These are phyloP conservation scores for Adelphocoris suturalis DNA, from an alignment of 2,888 invertebrate genomes.

Conservation along the genomic window DNA sequence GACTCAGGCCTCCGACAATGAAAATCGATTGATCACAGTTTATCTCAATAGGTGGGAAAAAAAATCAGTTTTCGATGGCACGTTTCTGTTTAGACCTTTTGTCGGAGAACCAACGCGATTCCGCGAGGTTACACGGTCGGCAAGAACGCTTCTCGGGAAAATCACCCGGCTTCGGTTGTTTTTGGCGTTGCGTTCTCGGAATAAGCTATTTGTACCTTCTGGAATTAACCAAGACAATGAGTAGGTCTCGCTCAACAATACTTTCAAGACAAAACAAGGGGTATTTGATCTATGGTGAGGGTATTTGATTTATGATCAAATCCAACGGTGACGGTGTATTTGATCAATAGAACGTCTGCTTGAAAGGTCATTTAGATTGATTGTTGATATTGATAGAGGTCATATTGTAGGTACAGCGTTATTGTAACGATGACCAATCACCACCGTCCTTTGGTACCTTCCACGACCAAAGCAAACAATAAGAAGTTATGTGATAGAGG, in stretches of 20 bases:
- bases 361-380: no score
- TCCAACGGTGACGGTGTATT: no score
- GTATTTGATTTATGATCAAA: no score
- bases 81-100: background rate
- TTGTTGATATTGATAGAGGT: no score
- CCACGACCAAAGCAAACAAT: background rate
- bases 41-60: conserved; percentile 12
- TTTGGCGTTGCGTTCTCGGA: background rate
- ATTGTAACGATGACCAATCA: no score
- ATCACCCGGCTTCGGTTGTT: background rate
- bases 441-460: no score
- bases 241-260: no score
- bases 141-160: background rate
- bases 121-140: background rate
- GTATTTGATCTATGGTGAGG: no score
- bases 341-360: no score
- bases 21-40: conserved; percentile 35
- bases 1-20: conserved; percentile 16
- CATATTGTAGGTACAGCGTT: no score
- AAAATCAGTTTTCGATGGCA: conserved; percentile 21
- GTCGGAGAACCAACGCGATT: background rate
- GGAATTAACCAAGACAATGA: no score
- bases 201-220: background rate
- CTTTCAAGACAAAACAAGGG: no score
- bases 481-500: background rate